phyloP scores from a whole-genome alignment of 2,113 vertebrate species.

The Fregata magnificens region DNA sequence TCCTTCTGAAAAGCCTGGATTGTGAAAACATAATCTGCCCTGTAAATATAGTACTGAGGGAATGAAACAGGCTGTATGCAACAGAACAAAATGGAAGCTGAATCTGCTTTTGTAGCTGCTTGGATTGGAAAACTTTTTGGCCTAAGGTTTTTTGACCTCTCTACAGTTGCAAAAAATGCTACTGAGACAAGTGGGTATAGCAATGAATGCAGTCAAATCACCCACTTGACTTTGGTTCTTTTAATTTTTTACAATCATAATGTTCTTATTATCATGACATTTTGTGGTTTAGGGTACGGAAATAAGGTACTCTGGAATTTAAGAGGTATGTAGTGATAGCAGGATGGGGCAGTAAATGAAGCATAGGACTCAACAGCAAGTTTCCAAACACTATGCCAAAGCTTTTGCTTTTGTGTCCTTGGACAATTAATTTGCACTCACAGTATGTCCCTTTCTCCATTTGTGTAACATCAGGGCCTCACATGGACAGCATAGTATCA shows the following conservation, averaged over 20 bases:
- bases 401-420: not conserved
- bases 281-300: not conserved
- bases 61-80: not conserved
- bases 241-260: not conserved
- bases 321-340: not conserved
- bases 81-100: not conserved
- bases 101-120: not conserved
- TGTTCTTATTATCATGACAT: not conserved
- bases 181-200: not conserved
- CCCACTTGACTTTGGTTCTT: not conserved
- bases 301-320: not conserved
- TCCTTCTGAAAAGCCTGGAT: not conserved
- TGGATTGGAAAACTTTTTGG: not conserved
- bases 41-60: not conserved
- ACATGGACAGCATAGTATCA: not conserved
- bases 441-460: not conserved
- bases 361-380: not conserved
- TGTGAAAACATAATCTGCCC: not conserved
- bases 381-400: not conserved
- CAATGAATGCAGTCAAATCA: not conserved
- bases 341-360: not conserved
- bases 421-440: not conserved
- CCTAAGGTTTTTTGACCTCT: not conserved
- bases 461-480: not conserved
- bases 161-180: not conserved